These are phyloP conservation scores for Philaethria dido DNA, from an alignment of 2,888 invertebrate genomes.

Conservation along the genomic window DNA sequence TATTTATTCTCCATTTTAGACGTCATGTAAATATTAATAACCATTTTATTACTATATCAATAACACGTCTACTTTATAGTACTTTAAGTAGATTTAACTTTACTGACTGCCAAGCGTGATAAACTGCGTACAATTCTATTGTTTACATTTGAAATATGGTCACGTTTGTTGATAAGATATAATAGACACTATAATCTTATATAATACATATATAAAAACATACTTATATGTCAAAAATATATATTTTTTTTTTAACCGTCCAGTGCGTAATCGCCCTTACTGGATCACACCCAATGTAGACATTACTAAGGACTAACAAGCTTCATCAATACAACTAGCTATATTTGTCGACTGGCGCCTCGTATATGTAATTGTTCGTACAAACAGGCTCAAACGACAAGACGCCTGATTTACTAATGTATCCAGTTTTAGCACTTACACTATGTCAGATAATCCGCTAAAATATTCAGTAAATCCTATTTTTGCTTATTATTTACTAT, in stretches of 20 bases:
- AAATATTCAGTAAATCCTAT: constrained; percentile 36
- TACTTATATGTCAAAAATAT: neutral
- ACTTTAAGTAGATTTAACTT: constrained; percentile 29
- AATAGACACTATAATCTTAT: constrained; percentile 14
- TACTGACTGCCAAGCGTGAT: constrained; percentile 32
- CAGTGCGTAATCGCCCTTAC: constrained; percentile 30
- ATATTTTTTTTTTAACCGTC: neutral
- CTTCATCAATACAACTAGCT: constrained; percentile 55
- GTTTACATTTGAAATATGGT: constrained; percentile 32
- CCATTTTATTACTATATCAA: constrained; percentile 32
- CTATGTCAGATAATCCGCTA: constrained; percentile 52
- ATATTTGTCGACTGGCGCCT: constrained; percentile 80
- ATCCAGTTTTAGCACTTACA: constrained; percentile 76
- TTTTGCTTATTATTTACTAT: constrained; percentile 27
- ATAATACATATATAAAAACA: neutral
- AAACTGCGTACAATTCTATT: constrained; percentile 28
- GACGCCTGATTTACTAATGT: constrained; percentile 77
- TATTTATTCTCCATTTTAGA: neutral
- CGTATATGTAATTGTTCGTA: constrained; percentile 73
- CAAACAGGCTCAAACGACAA: constrained; percentile 66
- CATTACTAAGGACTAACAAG: constrained; percentile 46
- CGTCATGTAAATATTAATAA: constrained; percentile 33
- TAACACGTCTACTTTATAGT: constrained; percentile 24
- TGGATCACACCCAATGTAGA: constrained; percentile 41
- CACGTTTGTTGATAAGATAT: constrained; percentile 30